Evolutionary conservation across 1,140 invertebrate genomes (phyloP).

Genomic region (Elysia chlorotica): DNA sequence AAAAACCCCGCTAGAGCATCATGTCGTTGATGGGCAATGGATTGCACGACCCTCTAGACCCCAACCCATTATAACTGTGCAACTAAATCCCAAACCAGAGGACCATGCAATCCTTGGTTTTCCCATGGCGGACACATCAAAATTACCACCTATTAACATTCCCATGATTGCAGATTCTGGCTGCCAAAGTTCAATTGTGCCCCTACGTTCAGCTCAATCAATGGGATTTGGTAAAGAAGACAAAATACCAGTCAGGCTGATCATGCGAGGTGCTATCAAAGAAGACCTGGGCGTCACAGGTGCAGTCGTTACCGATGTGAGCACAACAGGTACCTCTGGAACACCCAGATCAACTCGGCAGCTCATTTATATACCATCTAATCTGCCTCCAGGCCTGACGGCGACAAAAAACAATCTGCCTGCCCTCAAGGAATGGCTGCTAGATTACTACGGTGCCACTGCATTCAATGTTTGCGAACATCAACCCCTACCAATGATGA

Average conservation of each 20-base stretch:
- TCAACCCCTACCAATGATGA: conserved; percentile 33
- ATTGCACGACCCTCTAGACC: conserved; percentile 1
- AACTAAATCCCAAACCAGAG: not conserved
- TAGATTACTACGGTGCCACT: conserved; percentile 30
- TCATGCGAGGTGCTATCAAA: conserved; percentile 24
- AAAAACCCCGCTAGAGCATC: not conserved
- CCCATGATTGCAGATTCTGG: conserved; percentile 22
- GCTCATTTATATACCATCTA: conserved; percentile 25
- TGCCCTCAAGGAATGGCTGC: conserved; percentile 21
- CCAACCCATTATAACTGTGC: conserved; percentile 4
- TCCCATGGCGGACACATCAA: not conserved
- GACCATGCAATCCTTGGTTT: not conserved
- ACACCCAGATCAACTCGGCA: conserved; percentile 10
- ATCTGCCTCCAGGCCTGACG: conserved; percentile 13
- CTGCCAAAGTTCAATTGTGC: conserved; percentile 24
- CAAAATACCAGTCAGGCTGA: conserved; percentile 20
- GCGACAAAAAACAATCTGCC: conserved; percentile 18
- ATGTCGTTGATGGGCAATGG: not conserved
- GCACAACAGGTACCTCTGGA: conserved; percentile 4
- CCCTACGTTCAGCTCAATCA: conserved; percentile 2
- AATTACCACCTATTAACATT: not conserved
- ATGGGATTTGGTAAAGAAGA: conserved; percentile 5
- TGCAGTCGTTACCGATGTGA: conserved; percentile 10
- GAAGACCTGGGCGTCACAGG: conserved; percentile 19
- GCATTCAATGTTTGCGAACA: conserved; percentile 42